These are phyloP conservation scores for Actinostola sp. DNA, from an alignment of 92 coral and sea anemone species.

Conservation along the genomic window DNA sequence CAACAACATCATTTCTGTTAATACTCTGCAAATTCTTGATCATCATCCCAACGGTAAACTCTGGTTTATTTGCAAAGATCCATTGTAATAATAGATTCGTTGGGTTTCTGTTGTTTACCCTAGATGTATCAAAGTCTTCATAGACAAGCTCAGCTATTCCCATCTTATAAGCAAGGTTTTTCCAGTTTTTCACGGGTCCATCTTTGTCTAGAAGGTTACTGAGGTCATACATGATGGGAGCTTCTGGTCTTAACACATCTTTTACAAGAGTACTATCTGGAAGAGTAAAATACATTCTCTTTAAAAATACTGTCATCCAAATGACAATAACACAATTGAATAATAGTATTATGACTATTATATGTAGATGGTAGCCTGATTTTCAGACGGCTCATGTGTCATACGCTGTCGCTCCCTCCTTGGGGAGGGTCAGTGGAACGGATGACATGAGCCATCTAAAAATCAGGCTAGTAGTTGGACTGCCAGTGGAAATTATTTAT, in stretches of 20 bases:
- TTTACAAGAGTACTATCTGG: slow-evolving; percentile 7
- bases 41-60: slow-evolving; percentile 38
- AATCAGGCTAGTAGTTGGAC: too few relatives aligned
- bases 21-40: slow-evolving; percentile 33
- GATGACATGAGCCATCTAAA: too few relatives aligned
- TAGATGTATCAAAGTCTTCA: slow-evolving; percentile 35
- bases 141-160: slow-evolving; percentile 28
- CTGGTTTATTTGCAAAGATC: slow-evolving; percentile 12
- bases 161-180: slow-evolving; percentile 38
- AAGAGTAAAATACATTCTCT: neutral
- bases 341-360: too few relatives aligned
- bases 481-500: too few relatives aligned
- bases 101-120: slow-evolving; percentile 34
- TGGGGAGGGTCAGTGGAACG: too few relatives aligned
- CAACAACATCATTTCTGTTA: slow-evolving; percentile 51
- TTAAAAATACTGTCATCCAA: neutral
- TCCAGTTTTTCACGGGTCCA: slow-evolving; percentile 53
- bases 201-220: slow-evolving; percentile 47
- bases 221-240: slow-evolving; percentile 27
- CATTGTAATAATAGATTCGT: slow-evolving; percentile 42
- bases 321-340: too few relatives aligned
- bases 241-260: slow-evolving; percentile 35
- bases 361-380: too few relatives aligned
- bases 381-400: too few relatives aligned
- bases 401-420: too few relatives aligned